Conservation (phyloP, 23 tunicate species). For the Clavelina lepadiformis region DNA sequence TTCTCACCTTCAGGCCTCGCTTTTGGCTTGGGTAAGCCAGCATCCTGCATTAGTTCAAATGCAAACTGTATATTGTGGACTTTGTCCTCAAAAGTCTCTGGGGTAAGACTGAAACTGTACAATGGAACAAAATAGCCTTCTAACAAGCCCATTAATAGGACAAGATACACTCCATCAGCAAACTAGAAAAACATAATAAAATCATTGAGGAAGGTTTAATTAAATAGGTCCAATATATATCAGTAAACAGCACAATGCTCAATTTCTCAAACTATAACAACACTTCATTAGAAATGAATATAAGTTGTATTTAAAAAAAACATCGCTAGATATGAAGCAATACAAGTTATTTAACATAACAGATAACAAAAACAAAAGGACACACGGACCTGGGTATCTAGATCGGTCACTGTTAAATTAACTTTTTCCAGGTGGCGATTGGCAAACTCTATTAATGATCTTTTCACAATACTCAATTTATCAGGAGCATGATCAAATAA, state of each 20-base stretch:
- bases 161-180: slow-evolving; percentile 87
- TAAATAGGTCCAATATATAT: too few relatives aligned
- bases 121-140: slow-evolving; percentile 93
- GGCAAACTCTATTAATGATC: slow-evolving; percentile 85
- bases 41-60: slow-evolving; percentile 94
- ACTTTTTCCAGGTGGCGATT: slow-evolving; percentile 86
- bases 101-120: slow-evolving; percentile 78
- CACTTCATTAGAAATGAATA: too few relatives aligned
- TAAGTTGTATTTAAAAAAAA: too few relatives aligned
- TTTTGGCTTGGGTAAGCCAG: slow-evolving; percentile 82
- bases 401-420: slow-evolving; percentile 76
- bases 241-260: too few relatives aligned
- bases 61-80: slow-evolving; percentile 91
- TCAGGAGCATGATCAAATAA: slow-evolving; percentile 95
- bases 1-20: slow-evolving; percentile 86
- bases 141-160: slow-evolving; percentile 82
- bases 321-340: too few relatives aligned
- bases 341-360: too few relatives aligned
- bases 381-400: slow-evolving; percentile 72
- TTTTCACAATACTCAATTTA: slow-evolving; percentile 79
- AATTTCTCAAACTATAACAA: too few relatives aligned
- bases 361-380: too few relatives aligned
- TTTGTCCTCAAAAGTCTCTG: slow-evolving; percentile 80
- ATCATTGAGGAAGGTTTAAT: not conserved
- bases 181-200: slow-evolving; percentile 28